Evolutionary conservation across 2,888 invertebrate genomes (phyloP).

Genomic region (Thera obeliscata): DNA sequence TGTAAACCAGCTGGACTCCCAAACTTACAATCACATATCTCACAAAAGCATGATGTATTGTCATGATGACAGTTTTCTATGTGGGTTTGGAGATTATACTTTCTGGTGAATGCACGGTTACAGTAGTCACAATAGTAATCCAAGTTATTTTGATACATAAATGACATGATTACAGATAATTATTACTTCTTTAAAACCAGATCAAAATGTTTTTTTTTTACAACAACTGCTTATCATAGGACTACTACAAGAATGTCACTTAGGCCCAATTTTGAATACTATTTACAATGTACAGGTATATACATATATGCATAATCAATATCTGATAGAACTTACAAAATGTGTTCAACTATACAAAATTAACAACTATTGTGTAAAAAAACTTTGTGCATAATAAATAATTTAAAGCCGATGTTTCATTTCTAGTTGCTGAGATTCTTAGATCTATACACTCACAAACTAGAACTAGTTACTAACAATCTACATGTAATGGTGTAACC

Average conservation of each 20-base stretch:
- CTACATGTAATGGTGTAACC: too few relatives aligned
- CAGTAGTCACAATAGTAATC: conserved; percentile 71
- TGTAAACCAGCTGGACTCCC: conserved; percentile 63
- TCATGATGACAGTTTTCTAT: conserved; percentile 73
- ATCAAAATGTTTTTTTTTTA: background rate
- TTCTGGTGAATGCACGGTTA: conserved; percentile 65
- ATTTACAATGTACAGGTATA: too few relatives aligned
- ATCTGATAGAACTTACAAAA: too few relatives aligned
- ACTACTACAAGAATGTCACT: background rate
- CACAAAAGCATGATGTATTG: conserved; percentile 59
- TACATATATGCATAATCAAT: too few relatives aligned
- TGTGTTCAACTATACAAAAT: too few relatives aligned
- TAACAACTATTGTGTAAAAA: too few relatives aligned
- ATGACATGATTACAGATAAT: conserved; percentile 14
- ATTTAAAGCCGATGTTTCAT: too few relatives aligned
- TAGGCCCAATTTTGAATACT: background rate
- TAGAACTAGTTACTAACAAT: too few relatives aligned
- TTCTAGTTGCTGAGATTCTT: too few relatives aligned
- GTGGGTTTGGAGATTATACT: conserved; percentile 69
- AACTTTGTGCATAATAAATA: too few relatives aligned
- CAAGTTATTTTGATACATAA: conserved; percentile 47
- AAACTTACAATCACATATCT: conserved; percentile 63
- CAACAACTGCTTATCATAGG: background rate
- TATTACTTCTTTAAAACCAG: background rate
- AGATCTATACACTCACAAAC: too few relatives aligned